Evolutionary conservation across 1,140 invertebrate species (phyloP), one percentile per base, ranked within the genome.

Genomic region (Eulimnadia texana): DNA sequence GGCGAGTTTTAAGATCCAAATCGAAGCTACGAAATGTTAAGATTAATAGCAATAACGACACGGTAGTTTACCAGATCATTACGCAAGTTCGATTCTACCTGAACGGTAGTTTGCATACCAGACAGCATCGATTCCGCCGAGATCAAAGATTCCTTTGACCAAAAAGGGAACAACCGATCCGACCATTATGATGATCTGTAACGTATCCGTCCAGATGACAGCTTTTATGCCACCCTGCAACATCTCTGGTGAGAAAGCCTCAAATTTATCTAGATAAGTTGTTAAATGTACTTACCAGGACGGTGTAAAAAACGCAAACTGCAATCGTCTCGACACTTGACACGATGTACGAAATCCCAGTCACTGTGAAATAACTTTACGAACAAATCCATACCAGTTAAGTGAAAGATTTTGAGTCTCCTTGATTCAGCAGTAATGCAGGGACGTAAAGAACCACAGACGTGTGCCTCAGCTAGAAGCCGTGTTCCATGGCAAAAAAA

Each of bases 381-480:
- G 6, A 42, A 16, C 16, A 6, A 9, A 1, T 27, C 27, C 3
- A 56, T 25, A 61, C 27, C 27, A 33, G 28, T 28, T 16, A 9
- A 19, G 29, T 22, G 13, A 22, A 23, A 24, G 11, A 24, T 16
- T 10, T 19, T n/a, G n/a, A 47, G 28, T 9, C 16, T 53, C 60
- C 60, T 82, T 90, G 85, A 69, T 86, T 89, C 52, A 96, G 74
- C 25, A 92, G 91, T 64, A 95, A 79, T 11, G 92, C 90, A 11
- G 93, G 93, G 1, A 91, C 92, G 69, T 92, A 91, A 0, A 96
- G 87, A 3, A 93, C 90, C 1, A 97, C 89, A 1, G 90, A 88
- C 51, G 92, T 92, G 71, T 95, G 96, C 49, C 95, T 73, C 64
- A 90, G 78, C 60, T 61, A 22, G n/a, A n/a, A n/a, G n/a, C n/a